A percentile compares a stretch with the other conserved stretches of the same genome.
Evolutionary conservation across 2,113 vertebrate species (phyloP).

Genomic region (Prochilodus magdalenae): DNA sequence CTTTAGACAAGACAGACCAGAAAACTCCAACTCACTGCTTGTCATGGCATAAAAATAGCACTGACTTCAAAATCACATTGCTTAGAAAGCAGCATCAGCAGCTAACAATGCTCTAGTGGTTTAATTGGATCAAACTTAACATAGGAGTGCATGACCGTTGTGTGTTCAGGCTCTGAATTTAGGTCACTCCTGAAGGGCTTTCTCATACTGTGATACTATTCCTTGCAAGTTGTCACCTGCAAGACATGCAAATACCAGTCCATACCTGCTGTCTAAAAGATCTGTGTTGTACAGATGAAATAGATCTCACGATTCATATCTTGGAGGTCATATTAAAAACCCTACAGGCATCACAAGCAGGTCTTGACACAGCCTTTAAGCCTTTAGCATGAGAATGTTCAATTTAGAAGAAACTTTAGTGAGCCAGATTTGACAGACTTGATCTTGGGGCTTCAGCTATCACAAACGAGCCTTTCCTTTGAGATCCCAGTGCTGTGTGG

Average conservation of each 20-base stretch:
- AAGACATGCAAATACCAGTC: neutral
- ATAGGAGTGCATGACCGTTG: neutral
- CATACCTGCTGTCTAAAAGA: neutral
- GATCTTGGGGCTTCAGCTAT: neutral
- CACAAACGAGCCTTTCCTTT: neutral
- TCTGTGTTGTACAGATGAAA: neutral
- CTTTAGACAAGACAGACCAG: neutral
- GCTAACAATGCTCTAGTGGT: neutral
- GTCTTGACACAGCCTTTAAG: neutral
- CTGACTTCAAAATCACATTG: neutral
- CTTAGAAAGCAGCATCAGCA: neutral
- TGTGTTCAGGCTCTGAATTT: neutral
- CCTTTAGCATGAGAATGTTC: neutral
- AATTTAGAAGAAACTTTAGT: too few species aligned
- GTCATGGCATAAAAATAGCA: slow-evolving; percentile 6
- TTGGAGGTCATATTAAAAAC: neutral
- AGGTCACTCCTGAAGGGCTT: neutral
- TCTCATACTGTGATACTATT: neutral
- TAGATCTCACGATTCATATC: neutral
- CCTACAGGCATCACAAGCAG: neutral
- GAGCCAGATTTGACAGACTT: neutral
- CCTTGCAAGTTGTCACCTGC: slow-evolving; percentile 1
- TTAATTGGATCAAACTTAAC: neutral
- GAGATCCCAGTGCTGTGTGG: slow-evolving; percentile 4
- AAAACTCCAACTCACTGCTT: neutral